These are phyloP conservation scores for Nilaparvata lugens DNA, from an alignment of 1,140 invertebrate species.

Conservation along the genomic window DNA sequence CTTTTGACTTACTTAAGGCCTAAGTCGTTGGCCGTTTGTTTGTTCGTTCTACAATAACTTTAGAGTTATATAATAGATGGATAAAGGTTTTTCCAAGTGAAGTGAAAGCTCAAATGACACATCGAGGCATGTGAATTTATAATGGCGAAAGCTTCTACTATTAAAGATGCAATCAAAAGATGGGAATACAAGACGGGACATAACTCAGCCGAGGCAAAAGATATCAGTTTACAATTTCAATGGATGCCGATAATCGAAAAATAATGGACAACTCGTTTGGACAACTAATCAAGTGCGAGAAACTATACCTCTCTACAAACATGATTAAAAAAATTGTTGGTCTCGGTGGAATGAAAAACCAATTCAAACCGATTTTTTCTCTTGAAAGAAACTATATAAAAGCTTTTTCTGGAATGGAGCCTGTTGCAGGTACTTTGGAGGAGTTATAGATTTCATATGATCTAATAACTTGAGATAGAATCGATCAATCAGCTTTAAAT, in stretches of 20 bases:
- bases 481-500: too few relatives aligned
- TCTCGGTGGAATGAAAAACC: slow-evolving; percentile 60
- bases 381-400: slow-evolving; percentile 87
- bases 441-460: slow-evolving; percentile 95
- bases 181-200: slow-evolving; percentile 73
- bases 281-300: slow-evolving; percentile 55
- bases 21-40: too few relatives aligned
- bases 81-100: too few relatives aligned
- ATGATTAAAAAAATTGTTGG: slow-evolving; percentile 83
- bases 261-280: slow-evolving; percentile 67
- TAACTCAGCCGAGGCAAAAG: slow-evolving; percentile 53
- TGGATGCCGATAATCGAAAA: slow-evolving; percentile 73
- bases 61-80: too few relatives aligned
- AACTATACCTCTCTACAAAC: slow-evolving; percentile 83
- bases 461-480: too few relatives aligned
- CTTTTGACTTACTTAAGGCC: too few relatives aligned
- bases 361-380: slow-evolving; percentile 76
- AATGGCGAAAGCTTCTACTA: slow-evolving; percentile 48
- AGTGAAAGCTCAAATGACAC: too few relatives aligned
- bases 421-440: slow-evolving; percentile 74
- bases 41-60: too few relatives aligned
- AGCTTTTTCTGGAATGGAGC: slow-evolving; percentile 73
- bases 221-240: slow-evolving; percentile 69
- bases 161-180: slow-evolving; percentile 67
- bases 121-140: too few relatives aligned